Base-by-base conservation (phyloP, 2,888 invertebrate species). In the Dione juno region DNA sequence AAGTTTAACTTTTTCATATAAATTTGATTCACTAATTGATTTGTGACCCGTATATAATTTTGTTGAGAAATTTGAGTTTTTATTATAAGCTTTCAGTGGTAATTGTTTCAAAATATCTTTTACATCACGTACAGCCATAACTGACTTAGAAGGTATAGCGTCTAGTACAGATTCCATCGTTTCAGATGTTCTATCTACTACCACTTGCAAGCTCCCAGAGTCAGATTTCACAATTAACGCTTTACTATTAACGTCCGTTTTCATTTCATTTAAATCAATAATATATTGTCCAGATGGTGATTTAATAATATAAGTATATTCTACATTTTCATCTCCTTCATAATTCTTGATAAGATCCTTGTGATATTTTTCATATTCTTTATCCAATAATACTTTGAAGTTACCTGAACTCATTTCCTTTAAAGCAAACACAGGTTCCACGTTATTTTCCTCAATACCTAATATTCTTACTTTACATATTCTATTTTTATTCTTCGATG, bases 291-390 rank as follows among this genome's bases (percentile, higher is more conserved):
- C 82, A n/a, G 88, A 87, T 19, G 66, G n/a, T n/a, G 80, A 83
- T 75, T 76, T 82, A 16, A 69, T 73, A 54, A 90, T 74, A 63
- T 80, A 74, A 48, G 86, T 76, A 66, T 75, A 77, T 71, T 81
- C 81, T 53, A 81, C 70, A 13, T 72, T 77, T 37, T 81, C 72
- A 11, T 80, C 74, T 41, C 71, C 75, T 21, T 86, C 70, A 40
- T 76, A 69, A 40, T 80, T 69, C 21, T 79, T 76, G 10, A 88
- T 75, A 7, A 76, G 75, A 65, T 83, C 66, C 50, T 73, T 82
- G 54, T 80, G 85, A 35, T 53, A 74, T 43, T 76, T 85, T 78
- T 88, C 87, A 77, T 83, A 89, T 80, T 92, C 91, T 75, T 88
- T 89, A 67, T 91, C 88, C 53, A 89, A 70, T 48, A 87, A 74